A percentile compares a stretch with the other conserved stretches of the same genome.
phyloP scores from a whole-genome alignment of 2,113 vertebrate species.

The Oceanites oceanicus region DNA sequence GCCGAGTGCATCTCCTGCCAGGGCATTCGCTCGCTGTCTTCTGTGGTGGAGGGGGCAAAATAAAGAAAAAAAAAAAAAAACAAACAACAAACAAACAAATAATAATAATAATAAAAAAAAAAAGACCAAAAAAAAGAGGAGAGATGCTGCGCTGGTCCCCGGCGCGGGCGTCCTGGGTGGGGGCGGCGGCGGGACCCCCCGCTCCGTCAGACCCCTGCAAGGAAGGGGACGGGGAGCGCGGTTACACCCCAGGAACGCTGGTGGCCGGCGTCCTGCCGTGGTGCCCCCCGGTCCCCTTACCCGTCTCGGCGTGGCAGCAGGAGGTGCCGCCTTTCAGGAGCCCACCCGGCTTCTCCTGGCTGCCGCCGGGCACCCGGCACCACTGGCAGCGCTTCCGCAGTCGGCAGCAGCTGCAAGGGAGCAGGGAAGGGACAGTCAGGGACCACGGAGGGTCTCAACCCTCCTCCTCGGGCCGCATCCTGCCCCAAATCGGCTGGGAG shows the following conservation, averaged over 20 bases:
- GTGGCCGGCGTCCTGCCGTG: not conserved
- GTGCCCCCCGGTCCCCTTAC: slow-evolving; percentile 46
- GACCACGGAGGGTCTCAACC: not conserved
- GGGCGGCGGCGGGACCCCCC: not conserved
- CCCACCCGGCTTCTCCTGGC: slow-evolving; percentile 77
- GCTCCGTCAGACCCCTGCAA: not conserved
- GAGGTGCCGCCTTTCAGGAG: slow-evolving; percentile 76
- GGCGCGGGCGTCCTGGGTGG: not conserved
- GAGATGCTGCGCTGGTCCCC: not conserved
- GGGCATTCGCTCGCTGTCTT: not conserved
- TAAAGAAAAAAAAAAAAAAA: not conserved
- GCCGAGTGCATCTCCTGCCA: not conserved
- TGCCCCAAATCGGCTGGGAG: not conserved
- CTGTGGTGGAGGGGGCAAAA: not conserved
- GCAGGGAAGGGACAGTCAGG: too few relatives aligned
- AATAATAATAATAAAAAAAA: not conserved
- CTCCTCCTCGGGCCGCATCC: not conserved
- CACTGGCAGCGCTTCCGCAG: slow-evolving; percentile 79
- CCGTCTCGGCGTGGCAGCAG: slow-evolving; percentile 84
- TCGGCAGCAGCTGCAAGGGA: slow-evolving; percentile 82
- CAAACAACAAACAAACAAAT: too few relatives aligned
- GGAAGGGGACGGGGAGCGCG: not conserved
- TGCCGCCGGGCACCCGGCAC: slow-evolving; percentile 71
- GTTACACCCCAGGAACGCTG: not conserved
- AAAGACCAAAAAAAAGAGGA: not conserved